Conservation (phyloP, 2,797 vertebrate species). For the Bucorvus abyssinicus region DNA sequence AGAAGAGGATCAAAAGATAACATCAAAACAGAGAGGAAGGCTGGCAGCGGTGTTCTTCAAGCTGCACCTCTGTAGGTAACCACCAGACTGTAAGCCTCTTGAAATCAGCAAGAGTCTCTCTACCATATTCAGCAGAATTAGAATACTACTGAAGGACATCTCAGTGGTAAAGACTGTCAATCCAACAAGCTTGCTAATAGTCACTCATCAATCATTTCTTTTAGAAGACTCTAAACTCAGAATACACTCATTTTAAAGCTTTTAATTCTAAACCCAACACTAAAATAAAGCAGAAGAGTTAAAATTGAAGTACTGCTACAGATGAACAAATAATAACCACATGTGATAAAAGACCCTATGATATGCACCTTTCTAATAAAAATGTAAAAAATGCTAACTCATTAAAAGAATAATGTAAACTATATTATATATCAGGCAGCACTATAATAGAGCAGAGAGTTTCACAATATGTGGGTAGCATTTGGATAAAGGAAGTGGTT, state of each 20-base stretch:
- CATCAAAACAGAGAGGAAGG: background rate
- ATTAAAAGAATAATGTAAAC: background rate
- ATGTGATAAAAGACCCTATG: background rate
- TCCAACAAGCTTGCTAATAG: background rate
- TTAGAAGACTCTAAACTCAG: background rate
- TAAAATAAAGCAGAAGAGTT: background rate
- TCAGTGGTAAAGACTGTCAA: background rate
- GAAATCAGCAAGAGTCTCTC: background rate
- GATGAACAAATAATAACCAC: background rate
- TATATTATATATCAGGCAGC: background rate
- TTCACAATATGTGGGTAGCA: background rate
- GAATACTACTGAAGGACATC: background rate
- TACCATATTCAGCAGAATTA: background rate
- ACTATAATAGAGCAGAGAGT: background rate
- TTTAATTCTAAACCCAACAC: background rate
- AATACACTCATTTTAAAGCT: background rate
- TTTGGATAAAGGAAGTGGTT: background rate
- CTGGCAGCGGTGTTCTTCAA: background rate
- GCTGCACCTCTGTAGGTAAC: background rate
- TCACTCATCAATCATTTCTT: background rate
- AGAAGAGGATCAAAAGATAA: background rate
- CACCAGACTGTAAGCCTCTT: background rate
- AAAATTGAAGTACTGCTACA: background rate
- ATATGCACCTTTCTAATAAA: background rate
- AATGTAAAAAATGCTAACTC: background rate